Evolutionary conservation across 2,888 invertebrate species (phyloP), one percentile per base, ranked within the genome.

Genomic region (Synergus itoensis): DNA sequence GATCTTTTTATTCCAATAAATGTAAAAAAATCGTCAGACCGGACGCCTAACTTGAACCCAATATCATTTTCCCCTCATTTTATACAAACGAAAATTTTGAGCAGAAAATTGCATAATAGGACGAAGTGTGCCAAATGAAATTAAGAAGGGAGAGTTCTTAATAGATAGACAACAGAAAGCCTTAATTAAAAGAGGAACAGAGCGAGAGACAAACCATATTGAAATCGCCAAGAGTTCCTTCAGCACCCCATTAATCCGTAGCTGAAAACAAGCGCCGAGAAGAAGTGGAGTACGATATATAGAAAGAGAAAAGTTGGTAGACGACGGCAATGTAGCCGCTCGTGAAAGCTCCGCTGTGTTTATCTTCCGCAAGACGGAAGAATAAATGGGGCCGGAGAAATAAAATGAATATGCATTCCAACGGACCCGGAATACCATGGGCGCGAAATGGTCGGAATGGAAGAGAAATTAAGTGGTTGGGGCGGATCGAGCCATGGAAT

Each of bases 321-420:
- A 80, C 77, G 79, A 60, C 82, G 79, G 83, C 81, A 79, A 85
- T 81, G 84, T 84, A 85, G 83, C 86, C 84, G 83, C 84, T 87
- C 86, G 86, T 85, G 85, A 88, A 87, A 86, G 86, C 84, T 84
- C 83, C 83, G 79, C 80, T 82, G 82, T 86, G 86, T 88, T 88
- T 89, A 86, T 87, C 86, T 87, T 87, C 80, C 81, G 76, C 80
- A 76, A 36, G 77, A 64, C 78, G 83, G 83, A 84, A 82, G 85
- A 82, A 80, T 77, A 81, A 84, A 84, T 79, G 77, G 79, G 82
- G 78, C 77, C 76, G 80, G 80, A 82, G 81, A 83, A 86, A 85
- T 84, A 84, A 87, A 87, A 88, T 89, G 87, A 89, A 89, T 89
- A 89, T 88, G 88, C 87, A 88, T 88, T 82, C 82, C 81, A 62